Evolutionary conservation across 2,113 vertebrate species (phyloP).

Genomic region (Otis tarda): DNA sequence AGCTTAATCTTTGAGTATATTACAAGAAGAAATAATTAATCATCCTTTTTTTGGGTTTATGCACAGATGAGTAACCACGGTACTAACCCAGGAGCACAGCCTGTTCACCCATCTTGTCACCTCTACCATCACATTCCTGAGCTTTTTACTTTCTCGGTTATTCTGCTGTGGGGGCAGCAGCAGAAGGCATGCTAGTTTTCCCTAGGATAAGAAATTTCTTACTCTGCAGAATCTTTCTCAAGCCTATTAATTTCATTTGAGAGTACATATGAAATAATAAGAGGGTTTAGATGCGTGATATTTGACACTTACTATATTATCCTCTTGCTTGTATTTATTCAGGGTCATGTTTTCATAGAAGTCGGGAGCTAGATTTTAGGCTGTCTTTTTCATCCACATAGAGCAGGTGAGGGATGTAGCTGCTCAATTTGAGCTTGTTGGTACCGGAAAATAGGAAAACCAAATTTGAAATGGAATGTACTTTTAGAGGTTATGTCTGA

Average conservation of each 20-base stretch:
- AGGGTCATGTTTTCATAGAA: not conserved
- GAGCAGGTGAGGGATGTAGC: not conserved
- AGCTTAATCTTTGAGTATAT: not conserved
- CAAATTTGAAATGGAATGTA: slow-evolving; percentile 24
- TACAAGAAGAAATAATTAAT: slow-evolving; percentile 23
- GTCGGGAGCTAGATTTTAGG: not conserved
- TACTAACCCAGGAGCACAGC: slow-evolving; percentile 35
- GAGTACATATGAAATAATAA: not conserved
- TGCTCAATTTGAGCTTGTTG: not conserved
- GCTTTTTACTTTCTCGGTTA: slow-evolving; percentile 44
- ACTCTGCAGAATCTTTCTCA: slow-evolving; percentile 3
- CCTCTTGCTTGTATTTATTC: not conserved
- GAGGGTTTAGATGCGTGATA: not conserved
- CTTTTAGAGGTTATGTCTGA: slow-evolving; percentile 38
- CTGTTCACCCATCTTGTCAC: slow-evolving; percentile 52
- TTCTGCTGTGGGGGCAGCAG: slow-evolving; percentile 58
- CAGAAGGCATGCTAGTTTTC: slow-evolving; percentile 47
- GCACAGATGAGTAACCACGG: not conserved
- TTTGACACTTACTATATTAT: not conserved
- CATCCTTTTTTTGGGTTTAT: not conserved
- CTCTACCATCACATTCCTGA: not conserved
- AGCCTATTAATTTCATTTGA: slow-evolving; percentile 30
- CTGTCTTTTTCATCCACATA: not conserved
- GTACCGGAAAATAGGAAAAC: slow-evolving; percentile 7
- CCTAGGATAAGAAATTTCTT: slow-evolving; percentile 33